These are phyloP conservation scores for Thermophis baileyi DNA, from an alignment of 2,113 vertebrate species.

Conservation along the genomic window DNA sequence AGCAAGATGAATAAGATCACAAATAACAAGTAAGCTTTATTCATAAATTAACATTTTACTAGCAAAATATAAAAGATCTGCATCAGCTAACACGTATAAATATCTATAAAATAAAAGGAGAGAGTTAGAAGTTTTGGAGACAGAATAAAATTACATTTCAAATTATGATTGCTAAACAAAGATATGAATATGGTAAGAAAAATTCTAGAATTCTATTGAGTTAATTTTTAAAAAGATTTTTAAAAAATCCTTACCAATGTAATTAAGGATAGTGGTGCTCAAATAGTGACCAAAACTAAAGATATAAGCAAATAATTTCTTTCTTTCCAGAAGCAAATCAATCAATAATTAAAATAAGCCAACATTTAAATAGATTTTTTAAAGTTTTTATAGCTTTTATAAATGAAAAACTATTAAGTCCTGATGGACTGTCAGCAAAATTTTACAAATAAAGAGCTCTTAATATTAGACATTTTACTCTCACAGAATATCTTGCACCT, in stretches of 20 bases:
- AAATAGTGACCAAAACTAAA: neutral
- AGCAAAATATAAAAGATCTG: neutral
- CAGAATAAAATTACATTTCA: neutral
- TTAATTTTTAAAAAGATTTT: neutral
- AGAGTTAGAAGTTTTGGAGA: neutral
- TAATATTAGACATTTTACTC: neutral
- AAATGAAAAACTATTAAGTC: neutral
- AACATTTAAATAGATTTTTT: neutral
- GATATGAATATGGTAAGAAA: neutral
- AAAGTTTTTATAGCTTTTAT: neutral
- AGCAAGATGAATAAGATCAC: neutral
- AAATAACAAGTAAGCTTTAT: neutral
- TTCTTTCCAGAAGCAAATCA: neutral
- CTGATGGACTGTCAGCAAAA: neutral
- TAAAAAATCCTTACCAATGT: neutral
- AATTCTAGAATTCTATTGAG: neutral
- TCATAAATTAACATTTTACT: neutral
- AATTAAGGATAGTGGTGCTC: neutral
- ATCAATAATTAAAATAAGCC: neutral
- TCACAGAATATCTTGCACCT: neutral
- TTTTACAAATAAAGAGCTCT: neutral
- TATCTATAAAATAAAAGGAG: neutral
- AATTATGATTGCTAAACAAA: neutral
- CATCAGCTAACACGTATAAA: neutral
- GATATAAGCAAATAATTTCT: neutral